Conservation (phyloP, 2,888 invertebrate species). For the Arctia plantaginis region DNA sequence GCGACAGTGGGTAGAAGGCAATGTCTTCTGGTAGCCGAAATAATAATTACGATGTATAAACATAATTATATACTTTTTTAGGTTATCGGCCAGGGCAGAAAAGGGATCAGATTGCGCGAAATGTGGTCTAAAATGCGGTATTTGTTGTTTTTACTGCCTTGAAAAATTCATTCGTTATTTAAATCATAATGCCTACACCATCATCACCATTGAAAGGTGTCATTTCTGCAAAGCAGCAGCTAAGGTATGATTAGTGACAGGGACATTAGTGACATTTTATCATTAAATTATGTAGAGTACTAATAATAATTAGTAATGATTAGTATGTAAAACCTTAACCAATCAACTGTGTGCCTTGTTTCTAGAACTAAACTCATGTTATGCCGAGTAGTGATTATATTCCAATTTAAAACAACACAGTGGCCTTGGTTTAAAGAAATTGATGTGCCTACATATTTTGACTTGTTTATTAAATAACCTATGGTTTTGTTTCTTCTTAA, state of each 20-base stretch:
- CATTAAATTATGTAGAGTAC: background rate
- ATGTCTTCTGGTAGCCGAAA: background rate
- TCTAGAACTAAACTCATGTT: background rate
- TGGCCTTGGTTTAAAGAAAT: background rate
- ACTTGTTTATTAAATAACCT: no score
- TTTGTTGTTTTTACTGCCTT: conserved; percentile 96
- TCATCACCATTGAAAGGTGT: conserved; percentile 96
- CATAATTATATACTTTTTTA: conserved; percentile 61
- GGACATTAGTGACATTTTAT: no score
- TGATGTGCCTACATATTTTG: background rate
- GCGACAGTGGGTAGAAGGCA: no score
- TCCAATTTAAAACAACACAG: background rate
- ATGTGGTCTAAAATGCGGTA: conserved; percentile 92
- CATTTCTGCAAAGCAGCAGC: conserved; percentile 96
- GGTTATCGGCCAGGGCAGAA: conserved; percentile 89
- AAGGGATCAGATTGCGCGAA: conserved; percentile 91
- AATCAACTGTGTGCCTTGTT: background rate
- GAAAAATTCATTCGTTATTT: conserved; percentile 97
- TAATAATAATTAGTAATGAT: no score
- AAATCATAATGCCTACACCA: conserved; percentile 98
- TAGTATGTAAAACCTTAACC: background rate
- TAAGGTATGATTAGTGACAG: conserved; percentile 90
- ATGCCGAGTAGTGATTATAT: background rate
- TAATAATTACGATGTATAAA: background rate
- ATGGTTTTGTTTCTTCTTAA: background rate